Evolutionary conservation across 1,140 invertebrate genomes (phyloP), one percentile per base, ranked within the genome.

Genomic region (Cyclargus thomasi): DNA sequence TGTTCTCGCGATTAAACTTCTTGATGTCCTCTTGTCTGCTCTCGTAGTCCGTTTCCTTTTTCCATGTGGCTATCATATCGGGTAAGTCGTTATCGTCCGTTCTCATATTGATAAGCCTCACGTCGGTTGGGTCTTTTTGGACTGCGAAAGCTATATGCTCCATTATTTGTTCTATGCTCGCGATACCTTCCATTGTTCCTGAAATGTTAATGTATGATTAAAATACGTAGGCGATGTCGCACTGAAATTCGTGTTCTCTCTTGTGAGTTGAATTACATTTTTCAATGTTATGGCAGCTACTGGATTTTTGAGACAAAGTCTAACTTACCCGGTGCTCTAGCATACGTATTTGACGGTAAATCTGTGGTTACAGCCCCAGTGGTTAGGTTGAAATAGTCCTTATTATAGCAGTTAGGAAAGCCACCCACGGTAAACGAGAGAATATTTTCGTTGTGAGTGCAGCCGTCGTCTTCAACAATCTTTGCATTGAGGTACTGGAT

Each of bases 111-210:
- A 85, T 83, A 65, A 93, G 71, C 59, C 93, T 91, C 0, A 96
- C 93, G 65, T 94, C 92, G 2, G 94, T 76, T 0, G 96, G 93
- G 88, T 97, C 96, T 73, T 93, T 92, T 1, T 93, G 88, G 1
- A 95, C 78, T 2, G 78, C 89, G 63, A 92, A 92, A 0, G 96
- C 94, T 68, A 97, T 94, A 78, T 97, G 95, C 69, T 97, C 96
- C 92, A 98, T 96, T 35, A 97, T 94, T 64, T 93, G 93, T 84
- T 97, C 97, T 23, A 95, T 94, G 68, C 93, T 88, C 8, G 92
- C 91, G 1, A 95, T 86, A 16, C 90, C 94, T 86, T 96, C 95
- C 10, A 91, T 85, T 1, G 93, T 93, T 11, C 86, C 87, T 90
- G 67, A 23, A 74, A 71, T 39, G 23, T 2, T 29, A 29, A 29